A percentile compares a stretch with the other conserved stretches of the same genome.
phyloP scores from a whole-genome alignment of 2,113 vertebrate species.

The Acanthochromis polyacanthus region DNA sequence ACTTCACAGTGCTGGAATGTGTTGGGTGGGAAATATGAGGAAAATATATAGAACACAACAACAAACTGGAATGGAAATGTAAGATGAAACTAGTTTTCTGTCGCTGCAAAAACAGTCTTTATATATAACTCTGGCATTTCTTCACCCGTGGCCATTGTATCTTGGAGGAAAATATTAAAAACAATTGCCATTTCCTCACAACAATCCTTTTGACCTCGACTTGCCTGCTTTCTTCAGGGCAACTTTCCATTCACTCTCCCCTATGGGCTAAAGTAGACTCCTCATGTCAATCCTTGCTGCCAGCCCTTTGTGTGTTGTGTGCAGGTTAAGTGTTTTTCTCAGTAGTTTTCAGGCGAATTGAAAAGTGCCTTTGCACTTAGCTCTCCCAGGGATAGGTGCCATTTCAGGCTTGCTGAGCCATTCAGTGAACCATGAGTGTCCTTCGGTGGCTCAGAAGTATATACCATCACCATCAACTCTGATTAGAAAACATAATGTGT shows the following conservation, averaged over 20 bases:
- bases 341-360: conserved; percentile 68
- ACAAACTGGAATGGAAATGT: conserved; percentile 24
- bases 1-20: background rate
- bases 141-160: conserved; percentile 30
- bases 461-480: conserved; percentile 44
- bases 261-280: conserved; percentile 59
- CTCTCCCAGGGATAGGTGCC: conserved; percentile 70
- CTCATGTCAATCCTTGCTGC: conserved; percentile 48
- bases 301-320: conserved; percentile 54
- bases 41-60: conserved; percentile 5
- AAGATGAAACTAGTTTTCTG: conserved; percentile 26
- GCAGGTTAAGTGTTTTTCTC: conserved; percentile 79
- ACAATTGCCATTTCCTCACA: conserved; percentile 38
- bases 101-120: background rate
- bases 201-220: conserved; percentile 54
- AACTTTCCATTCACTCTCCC: conserved; percentile 53
- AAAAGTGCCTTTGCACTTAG: conserved; percentile 70
- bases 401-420: conserved; percentile 72
- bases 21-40: background rate
- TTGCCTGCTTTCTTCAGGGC: conserved; percentile 39
- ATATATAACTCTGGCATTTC: conserved; percentile 11
- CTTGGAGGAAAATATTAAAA: conserved; percentile 38
- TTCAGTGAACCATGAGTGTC: conserved; percentile 60
- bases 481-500: conserved; percentile 40
- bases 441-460: conserved; percentile 34